Evolutionary conservation across 2,113 vertebrate species (phyloP), one percentile per base, ranked within the genome.

Genomic region (Rhodinocichla rosea): DNA sequence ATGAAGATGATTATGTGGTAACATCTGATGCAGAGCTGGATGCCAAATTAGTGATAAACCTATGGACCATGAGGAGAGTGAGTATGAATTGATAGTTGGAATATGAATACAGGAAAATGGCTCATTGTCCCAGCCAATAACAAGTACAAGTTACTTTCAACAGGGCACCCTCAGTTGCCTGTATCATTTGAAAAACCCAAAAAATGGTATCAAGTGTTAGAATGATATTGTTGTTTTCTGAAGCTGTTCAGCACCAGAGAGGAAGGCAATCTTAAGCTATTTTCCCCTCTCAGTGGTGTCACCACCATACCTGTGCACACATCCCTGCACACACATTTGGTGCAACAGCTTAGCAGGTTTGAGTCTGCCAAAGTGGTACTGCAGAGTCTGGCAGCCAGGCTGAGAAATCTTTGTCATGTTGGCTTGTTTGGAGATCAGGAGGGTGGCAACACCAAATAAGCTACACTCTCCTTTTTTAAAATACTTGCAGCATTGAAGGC

Each of bases 1-100:
- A 99, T 88, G 97, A 99, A 95, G 98, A 99, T 40, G 98, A 99
- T 56, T 97, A 98, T 24, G 97, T 98, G 76, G 98, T 98, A 95
- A 98, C 97, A 1, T 98, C 98, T 5, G 98, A 99, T 11, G 98
- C 98, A 5, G 98, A 99, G 55, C 97, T 99, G 93, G 98, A 98
- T 50, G 98, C 98, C 67, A 99, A 99, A 92, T 97, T 98, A 4
- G 97, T 98, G 98, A 98, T 98, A 96, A 96, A 45, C 12, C 6
- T 71, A 39, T 53, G 42, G 32, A 83, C 37, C 19, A 3, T 39
- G n/a, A 71, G 21, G 19, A 64, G 20, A 20, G 9, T 30, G 28
- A 40, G 24, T 7, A 67, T 5, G 35, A 85, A 44, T 3, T 15
- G 14, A 42, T 9, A 35, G 3, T 13, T 2, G 75, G 33, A 68